phyloP scores from a whole-genome alignment of 2,888 invertebrate species.

The Hirtodrosophila trivittata region DNA sequence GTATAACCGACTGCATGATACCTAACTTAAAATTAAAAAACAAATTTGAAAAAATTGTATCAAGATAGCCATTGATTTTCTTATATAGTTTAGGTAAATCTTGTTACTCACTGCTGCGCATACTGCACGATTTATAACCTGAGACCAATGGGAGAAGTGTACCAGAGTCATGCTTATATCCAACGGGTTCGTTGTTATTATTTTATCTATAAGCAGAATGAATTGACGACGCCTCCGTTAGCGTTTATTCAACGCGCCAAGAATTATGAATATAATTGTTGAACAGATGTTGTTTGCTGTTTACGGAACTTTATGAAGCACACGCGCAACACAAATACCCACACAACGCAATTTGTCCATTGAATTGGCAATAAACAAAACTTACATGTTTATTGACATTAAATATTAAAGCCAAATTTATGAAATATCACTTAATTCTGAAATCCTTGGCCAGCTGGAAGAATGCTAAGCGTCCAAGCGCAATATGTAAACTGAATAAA shows the following conservation, averaged over 20 bases:
- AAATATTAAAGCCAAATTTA: not conserved
- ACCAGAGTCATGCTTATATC: no score
- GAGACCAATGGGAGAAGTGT: no score
- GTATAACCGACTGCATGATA: no score
- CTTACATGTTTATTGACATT: slow-evolving; percentile 23
- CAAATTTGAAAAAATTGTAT: no score
- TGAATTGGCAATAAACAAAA: slow-evolving; percentile 21
- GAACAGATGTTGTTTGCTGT: slow-evolving; percentile 19
- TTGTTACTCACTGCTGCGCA: slow-evolving; percentile 27
- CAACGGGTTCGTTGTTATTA: slow-evolving; percentile 5
- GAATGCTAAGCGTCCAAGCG: slow-evolving; percentile 50
- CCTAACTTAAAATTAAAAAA: no score
- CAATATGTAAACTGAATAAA: slow-evolving; percentile 60
- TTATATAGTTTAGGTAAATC: no score
- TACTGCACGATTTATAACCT: slow-evolving; percentile 3
- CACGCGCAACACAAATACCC: slow-evolving; percentile 12
- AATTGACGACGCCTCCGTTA: slow-evolving; percentile 14
- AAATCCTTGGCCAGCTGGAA: slow-evolving; percentile 13
- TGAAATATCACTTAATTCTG: slow-evolving; percentile 1
- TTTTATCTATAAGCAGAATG: slow-evolving; percentile 17
- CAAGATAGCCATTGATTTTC: no score
- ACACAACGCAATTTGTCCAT: slow-evolving; percentile 18
- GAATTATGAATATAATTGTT: slow-evolving; percentile 28
- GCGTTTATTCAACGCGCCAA: slow-evolving; percentile 21
- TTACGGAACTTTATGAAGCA: slow-evolving; percentile 10